Conservation (phyloP, 1,140 invertebrate species). For the Platyscapa corneri region DNA sequence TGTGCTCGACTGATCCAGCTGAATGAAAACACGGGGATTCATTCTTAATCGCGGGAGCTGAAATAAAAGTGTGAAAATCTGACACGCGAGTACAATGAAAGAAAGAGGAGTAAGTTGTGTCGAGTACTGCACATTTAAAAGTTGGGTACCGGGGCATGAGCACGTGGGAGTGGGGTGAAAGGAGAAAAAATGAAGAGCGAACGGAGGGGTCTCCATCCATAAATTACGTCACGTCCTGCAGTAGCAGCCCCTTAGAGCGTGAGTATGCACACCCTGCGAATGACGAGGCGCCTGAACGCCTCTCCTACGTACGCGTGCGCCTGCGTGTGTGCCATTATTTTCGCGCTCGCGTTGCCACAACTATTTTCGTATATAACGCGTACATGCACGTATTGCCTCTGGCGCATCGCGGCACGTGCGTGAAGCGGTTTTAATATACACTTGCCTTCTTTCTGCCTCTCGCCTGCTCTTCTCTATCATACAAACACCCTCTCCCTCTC, state of each 20-base stretch:
- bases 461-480: neutral
- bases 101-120: no score
- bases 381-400: slow-evolving; percentile 43
- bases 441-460: neutral
- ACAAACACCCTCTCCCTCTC: slow-evolving; percentile 8
- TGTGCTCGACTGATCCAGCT: no score
- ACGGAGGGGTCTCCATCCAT: neutral
- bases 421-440: slow-evolving; percentile 39
- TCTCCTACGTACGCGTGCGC: slow-evolving; percentile 50
- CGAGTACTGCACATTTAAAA: no score
- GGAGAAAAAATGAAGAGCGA: neutral
- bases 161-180: neutral
- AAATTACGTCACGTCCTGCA: slow-evolving; percentile 23
- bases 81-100: no score
- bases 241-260: slow-evolving; percentile 39
- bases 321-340: slow-evolving; percentile 67
- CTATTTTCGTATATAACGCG: slow-evolving; percentile 64
- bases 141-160: no score
- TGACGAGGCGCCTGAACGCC: slow-evolving; percentile 44
- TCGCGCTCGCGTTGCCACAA: slow-evolving; percentile 59
- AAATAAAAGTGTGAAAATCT: no score
- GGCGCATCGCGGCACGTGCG: slow-evolving; percentile 60
- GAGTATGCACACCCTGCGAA: slow-evolving; percentile 42
- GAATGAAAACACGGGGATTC: no score
- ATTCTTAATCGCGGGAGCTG: no score